Conservation (phyloP, 2,888 invertebrate genomes). For the Anthrax anthrax region DNA sequence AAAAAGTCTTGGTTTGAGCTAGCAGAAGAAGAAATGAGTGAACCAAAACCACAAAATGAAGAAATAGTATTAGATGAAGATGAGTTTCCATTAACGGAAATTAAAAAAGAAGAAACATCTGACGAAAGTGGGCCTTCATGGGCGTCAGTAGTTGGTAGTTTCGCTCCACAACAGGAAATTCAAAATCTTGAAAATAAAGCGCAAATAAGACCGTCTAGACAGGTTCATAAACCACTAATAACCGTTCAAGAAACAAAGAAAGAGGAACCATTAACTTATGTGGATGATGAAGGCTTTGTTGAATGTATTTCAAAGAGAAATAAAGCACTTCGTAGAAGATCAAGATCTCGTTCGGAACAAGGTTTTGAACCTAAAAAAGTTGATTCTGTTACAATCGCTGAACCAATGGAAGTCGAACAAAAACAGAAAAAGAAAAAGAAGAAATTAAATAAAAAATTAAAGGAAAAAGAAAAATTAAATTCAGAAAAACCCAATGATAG, state of each 20-base stretch:
- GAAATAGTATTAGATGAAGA: neutral
- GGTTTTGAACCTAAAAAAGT: too few relatives aligned
- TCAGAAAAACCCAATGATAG: neutral
- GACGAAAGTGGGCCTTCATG: constrained; percentile 3
- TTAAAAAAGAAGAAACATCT: neutral
- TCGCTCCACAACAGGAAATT: constrained; percentile 8
- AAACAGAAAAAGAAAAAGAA: neutral
- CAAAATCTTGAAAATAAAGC: neutral
- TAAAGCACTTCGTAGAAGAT: constrained; percentile 5
- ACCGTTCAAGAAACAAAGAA: constrained; percentile 2
- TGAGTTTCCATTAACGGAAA: neutral
- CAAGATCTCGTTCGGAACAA: constrained; percentile 4
- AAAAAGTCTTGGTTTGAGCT: constrained; percentile 3
- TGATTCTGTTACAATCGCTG: too few relatives aligned
- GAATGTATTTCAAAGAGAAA: constrained; percentile 7
- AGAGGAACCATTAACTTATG: neutral
- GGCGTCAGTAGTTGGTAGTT: constrained; percentile 7
- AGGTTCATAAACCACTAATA: constrained; percentile 3
- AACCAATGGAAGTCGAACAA: too few relatives aligned
- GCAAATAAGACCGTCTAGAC: neutral
- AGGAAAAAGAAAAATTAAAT: neutral
- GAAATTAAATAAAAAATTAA: neutral
- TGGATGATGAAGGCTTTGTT: constrained; percentile 35
- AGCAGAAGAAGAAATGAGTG: neutral
- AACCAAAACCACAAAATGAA: neutral